phyloP scores from a whole-genome alignment of 2,888 invertebrate genomes.

The Xestia ashworthii region DNA sequence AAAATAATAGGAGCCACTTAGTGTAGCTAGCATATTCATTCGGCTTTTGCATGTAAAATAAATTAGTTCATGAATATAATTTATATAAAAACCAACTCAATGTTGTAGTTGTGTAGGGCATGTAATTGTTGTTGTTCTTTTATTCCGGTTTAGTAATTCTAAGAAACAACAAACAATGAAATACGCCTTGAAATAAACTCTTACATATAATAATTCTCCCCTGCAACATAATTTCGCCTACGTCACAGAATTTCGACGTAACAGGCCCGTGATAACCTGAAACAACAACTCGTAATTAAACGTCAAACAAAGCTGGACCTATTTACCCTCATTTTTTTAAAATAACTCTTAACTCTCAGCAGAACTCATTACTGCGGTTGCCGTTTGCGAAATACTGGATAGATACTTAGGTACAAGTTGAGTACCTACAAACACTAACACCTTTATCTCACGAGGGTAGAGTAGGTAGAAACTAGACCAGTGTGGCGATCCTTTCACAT shows the following conservation, averaged over 20 bases:
- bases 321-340: constrained; percentile 33
- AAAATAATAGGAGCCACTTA: background rate
- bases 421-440: background rate
- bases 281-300: constrained; percentile 29
- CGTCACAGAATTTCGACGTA: constrained; percentile 15
- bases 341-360: constrained; percentile 27
- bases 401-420: background rate
- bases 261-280: constrained; percentile 7
- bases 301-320: constrained; percentile 21
- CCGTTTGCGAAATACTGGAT: background rate
- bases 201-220: background rate
- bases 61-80: background rate
- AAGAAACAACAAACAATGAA: constrained; percentile 4
- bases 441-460: background rate
- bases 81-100: background rate
- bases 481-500: background rate
- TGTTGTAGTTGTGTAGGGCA: background rate
- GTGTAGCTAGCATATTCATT: background rate
- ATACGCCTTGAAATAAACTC: too few species aligned
- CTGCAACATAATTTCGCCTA: background rate
- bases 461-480: background rate
- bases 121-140: background rate
- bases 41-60: too few species aligned
- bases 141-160: background rate
- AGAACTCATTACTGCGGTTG: background rate